Conservation (phyloP, 2,797 vertebrate species). For the Halcyon smyrnensis region DNA sequence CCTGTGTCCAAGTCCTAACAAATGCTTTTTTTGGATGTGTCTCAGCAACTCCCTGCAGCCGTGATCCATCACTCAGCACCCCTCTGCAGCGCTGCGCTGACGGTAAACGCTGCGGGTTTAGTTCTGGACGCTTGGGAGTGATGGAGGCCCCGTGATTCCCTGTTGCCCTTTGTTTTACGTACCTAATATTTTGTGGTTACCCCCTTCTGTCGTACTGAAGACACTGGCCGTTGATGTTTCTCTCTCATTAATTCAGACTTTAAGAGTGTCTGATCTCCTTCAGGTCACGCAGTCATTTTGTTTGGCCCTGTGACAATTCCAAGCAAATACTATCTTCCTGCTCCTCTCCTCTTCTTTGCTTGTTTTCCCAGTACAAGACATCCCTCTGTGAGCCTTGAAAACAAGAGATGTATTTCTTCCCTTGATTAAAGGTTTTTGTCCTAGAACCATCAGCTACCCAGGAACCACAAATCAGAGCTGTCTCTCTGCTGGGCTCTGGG, state of each 20-base stretch:
- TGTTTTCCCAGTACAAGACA: neutral
- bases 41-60: neutral
- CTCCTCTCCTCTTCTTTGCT: neutral
- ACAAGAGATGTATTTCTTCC: neutral
- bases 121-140: neutral
- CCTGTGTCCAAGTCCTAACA: neutral
- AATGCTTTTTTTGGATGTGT: slow-evolving; percentile 11
- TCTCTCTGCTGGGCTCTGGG: neutral
- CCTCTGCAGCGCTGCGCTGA: neutral
- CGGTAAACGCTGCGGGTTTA: accelerated
- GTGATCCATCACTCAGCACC: neutral
- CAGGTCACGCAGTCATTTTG: neutral
- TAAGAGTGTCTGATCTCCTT: neutral
- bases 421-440: neutral
- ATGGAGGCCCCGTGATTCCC: neutral
- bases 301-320: neutral
- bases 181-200: neutral
- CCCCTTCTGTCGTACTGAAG: neutral
- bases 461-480: neutral
- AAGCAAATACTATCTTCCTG: neutral
- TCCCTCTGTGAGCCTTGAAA: neutral
- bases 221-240: neutral
- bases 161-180: neutral
- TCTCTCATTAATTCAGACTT: accelerated
- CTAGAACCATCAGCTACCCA: neutral